A percentile compares a stretch with the other conserved stretches of the same genome.
Conservation (phyloP, 2,113 vertebrate genomes). For the Polypterus senegalus region DNA sequence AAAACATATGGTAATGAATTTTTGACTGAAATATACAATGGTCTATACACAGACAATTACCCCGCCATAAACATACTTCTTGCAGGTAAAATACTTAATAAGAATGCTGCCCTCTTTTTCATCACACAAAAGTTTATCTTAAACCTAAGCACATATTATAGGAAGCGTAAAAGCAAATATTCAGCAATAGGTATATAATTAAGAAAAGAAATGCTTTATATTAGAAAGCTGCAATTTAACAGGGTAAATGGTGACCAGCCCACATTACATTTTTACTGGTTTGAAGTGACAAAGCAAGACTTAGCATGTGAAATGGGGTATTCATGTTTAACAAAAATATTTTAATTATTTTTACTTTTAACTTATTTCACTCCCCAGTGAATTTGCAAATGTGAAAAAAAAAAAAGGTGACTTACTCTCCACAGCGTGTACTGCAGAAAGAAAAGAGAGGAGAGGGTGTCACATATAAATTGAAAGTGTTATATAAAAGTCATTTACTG, state of each 20-base stretch:
- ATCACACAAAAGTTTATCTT: too few relatives aligned
- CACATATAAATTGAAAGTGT: slow-evolving; percentile 30
- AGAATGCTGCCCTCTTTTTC: too few relatives aligned
- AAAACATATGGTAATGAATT: too few relatives aligned
- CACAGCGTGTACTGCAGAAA: slow-evolving; percentile 86
- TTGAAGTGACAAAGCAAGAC: background rate
- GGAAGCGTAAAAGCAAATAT: too few relatives aligned
- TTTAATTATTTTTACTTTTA: slow-evolving; percentile 2
- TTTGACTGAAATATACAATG: too few relatives aligned
- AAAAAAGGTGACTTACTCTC: slow-evolving; percentile 74
- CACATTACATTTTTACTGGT: background rate
- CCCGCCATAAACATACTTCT: too few relatives aligned
- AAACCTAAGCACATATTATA: too few relatives aligned
- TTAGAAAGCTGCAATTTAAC: background rate
- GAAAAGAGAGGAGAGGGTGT: slow-evolving; percentile 59
- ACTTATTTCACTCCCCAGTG: background rate
- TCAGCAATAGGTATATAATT: too few relatives aligned
- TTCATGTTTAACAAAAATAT: background rate
- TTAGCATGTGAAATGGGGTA: background rate
- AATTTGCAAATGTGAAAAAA: slow-evolving; percentile 28
- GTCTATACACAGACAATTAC: too few relatives aligned
- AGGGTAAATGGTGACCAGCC: slow-evolving; percentile 14
- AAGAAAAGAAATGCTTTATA: too few relatives aligned
- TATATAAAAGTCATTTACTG: too few relatives aligned
- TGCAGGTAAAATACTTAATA: too few relatives aligned